Base-by-base conservation (phyloP, 2,888 invertebrate genomes). In the Drosophila pegasa region DNA sequence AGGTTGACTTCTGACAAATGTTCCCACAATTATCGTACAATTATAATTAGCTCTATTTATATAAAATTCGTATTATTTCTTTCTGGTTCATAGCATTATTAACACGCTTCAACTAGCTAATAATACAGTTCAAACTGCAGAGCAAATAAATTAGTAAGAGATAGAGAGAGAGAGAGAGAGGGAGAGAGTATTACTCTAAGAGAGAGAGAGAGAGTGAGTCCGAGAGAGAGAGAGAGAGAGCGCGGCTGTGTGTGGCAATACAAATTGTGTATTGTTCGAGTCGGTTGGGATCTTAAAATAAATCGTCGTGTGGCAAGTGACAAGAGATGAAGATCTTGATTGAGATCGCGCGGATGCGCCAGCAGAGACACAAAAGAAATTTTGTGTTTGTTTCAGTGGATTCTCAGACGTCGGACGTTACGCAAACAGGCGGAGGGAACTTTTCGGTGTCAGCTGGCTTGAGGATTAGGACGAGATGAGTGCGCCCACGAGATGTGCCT, bases 401-500 rank as follows among this genome's bases (percentile, higher is more conserved):
- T 71, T 81, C 80, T 80, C 72, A 62, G 62, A 51, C 77, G 81
- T 75, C 58, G 72, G 43, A 33, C 71, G 63, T 84, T 84, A 87
- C 83, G 87, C 85, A 84, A 87, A 75, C 78, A 61, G 33, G 10
- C 57, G 72, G 41, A 60, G 43, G 22, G 14, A 38, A 47, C 12
- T 33, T 47, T 14, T n/a, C 7, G 45, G 9, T 27, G 9, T 22
- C 7, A 35, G 57, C 29, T 43, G 31, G 40, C 31, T 2, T n/a
- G 4, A 33, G 50, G 2, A 33, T 18, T 27, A 0, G 48, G 14
- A 47, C 18, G n/a, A 33, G 25, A 80, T 64, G 66, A 60, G 51
- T 14, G 35, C 78, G 40, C 77, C 75, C 29, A 75, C 73, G 18
- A 74, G 58, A 20, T 96, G 95, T 86, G 94, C 94, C 57, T 92